Evolutionary conservation across 2,797 vertebrate genomes (phyloP).

Genomic region (Muscicapa comitata): DNA sequence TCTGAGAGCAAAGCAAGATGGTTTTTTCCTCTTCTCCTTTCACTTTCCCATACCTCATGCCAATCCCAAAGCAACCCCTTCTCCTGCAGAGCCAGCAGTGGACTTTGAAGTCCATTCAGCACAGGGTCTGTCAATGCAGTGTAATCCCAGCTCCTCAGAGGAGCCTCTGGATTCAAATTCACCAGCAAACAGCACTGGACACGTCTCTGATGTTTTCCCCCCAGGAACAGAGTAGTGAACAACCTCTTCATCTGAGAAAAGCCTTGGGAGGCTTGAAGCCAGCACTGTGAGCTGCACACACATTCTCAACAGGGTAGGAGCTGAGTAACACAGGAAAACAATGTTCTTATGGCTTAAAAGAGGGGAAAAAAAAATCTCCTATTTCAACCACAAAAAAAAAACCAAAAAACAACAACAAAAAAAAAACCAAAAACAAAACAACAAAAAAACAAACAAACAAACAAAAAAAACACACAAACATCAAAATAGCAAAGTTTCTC

Average conservation of each 20-base stretch:
- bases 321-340: neutral
- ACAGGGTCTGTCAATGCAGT: neutral
- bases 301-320: neutral
- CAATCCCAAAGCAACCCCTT: neutral
- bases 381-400: neutral
- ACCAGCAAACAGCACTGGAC: neutral
- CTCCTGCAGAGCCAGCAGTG: neutral
- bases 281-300: too few species aligned
- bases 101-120: neutral
- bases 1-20: neutral
- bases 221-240: neutral
- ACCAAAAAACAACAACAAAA: too few species aligned
- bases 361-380: accelerated
- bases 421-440: too few species aligned
- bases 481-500: neutral
- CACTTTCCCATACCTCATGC: neutral
- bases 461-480: neutral
- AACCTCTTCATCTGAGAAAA: neutral
- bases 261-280: too few species aligned
- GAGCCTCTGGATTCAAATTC: neutral
- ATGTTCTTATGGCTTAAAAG: neutral
- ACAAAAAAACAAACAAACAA: too few species aligned
- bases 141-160: neutral
- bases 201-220: neutral
- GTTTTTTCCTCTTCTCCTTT: neutral